Conservation (phyloP, 2,797 vertebrate species). For the Alosa sapidissima region DNA sequence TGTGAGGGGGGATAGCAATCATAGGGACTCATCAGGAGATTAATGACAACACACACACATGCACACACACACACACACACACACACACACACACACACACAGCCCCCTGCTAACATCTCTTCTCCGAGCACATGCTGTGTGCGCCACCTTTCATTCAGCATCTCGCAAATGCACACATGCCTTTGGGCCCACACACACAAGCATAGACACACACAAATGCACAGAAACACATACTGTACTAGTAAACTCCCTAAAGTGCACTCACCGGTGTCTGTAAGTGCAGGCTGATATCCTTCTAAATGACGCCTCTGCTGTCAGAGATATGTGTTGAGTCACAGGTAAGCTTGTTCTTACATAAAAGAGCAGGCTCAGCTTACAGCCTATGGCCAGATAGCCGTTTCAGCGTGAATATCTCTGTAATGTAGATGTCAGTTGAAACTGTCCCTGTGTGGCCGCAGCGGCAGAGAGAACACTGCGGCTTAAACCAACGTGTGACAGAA, state of each 20-base stretch:
- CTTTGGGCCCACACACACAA: not conserved
- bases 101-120: not conserved
- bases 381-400: not conserved
- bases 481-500: not conserved
- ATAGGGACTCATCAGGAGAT: not conserved
- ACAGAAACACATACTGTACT: not conserved
- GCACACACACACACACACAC: not conserved
- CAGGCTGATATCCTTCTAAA: not conserved
- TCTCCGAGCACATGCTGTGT: not conserved
- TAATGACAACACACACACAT: not conserved
- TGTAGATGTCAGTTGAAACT: not conserved
- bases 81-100: not conserved
- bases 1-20: conserved; percentile 1
- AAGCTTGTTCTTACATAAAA: not conserved
- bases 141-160: not conserved
- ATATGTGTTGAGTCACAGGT: not conserved
- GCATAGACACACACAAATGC: not conserved
- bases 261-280: not conserved
- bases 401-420: not conserved
- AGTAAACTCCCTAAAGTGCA: not conserved
- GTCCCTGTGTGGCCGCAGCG: not conserved
- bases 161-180: not conserved
- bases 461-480: not conserved
- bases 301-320: not conserved
- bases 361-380: not conserved